Evolutionary conservation across 2,113 vertebrate genomes (phyloP), one percentile per base, ranked within the genome.

Genomic region (Gallinago paraguaiae): DNA sequence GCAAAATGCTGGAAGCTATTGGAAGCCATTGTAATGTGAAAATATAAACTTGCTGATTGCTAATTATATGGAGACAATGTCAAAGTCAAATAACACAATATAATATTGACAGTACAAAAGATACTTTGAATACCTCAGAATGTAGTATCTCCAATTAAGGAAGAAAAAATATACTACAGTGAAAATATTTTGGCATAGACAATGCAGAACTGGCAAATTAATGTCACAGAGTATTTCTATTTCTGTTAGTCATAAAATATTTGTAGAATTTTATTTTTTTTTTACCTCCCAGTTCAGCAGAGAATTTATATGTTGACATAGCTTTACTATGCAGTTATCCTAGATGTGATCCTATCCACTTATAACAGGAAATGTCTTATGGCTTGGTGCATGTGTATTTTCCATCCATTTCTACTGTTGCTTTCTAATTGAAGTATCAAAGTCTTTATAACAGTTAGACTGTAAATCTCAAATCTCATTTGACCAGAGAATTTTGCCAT

Each of bases 51-150:
- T 82, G 30, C 48, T 88, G 61, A 82, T 91, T 93, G 43, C 81
- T 96, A 93, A 95, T 96, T 89, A 87, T 82, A 28, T 43, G 54
- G 54, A 95, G 56, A 94, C 72, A 91, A 70, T 91, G 63, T 92
- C 63, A 71, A 91, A 92, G 53, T 72, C 83, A 92, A 95, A 88
- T 93, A 82, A 46, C 18, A 41, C 43, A 85, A 63, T 61, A 41
- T 57, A 72, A 61, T 81, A 63, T 77, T 50, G 54, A 75, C n/a
- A 85, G n/a, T 74, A 84, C 43, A 87, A 94, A 92, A 91, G 65
- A 67, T 68, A 71, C 31, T 92, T 70, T 65, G 54, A 86, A 86
- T 84, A 88, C 56, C 17, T 96, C 69, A 45, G 61, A 81, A 87
- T 46, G 54, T 56, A 72, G 1, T 89, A 20, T 70, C 28, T 89